Conservation (phyloP, 1,140 invertebrate genomes). For the Drosophila nebulosa region DNA sequence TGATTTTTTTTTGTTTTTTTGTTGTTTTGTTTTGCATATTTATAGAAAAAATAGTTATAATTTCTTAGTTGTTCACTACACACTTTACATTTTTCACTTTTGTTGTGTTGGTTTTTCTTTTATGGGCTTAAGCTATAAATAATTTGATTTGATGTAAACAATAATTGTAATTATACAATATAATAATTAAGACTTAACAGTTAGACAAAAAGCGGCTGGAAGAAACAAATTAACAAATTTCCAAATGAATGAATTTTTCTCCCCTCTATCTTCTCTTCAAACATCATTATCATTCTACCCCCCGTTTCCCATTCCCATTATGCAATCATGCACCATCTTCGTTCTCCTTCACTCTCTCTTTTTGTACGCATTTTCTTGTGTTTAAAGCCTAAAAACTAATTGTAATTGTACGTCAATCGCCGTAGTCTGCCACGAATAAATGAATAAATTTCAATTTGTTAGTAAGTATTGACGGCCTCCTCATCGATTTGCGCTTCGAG, state of each 20-base stretch:
- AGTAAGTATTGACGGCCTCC: conserved; percentile 50
- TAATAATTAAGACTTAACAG: conserved; percentile 63
- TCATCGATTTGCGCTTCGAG: conserved; percentile 52
- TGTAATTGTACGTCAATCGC: conserved; percentile 61
- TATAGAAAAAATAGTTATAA: conserved; percentile 62
- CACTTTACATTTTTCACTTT: conserved; percentile 8
- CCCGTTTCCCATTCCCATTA: background rate
- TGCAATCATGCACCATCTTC: background rate
- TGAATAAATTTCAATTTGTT: conserved; percentile 17
- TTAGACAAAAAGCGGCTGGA: conserved; percentile 54
- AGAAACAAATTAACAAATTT: conserved; percentile 65
- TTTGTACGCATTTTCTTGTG: conserved; percentile 56
- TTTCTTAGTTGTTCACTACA: conserved; percentile 37
- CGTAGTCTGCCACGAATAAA: background rate
- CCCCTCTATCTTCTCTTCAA: conserved; percentile 8
- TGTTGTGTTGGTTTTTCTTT: conserved; percentile 11
- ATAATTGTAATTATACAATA: conserved; percentile 61
- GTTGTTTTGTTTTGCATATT: too few relatives aligned
- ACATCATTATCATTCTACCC: background rate
- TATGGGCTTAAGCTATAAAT: conserved; percentile 49
- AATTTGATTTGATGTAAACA: conserved; percentile 66
- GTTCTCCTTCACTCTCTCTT: conserved; percentile 3
- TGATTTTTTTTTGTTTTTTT: conserved; percentile 35
- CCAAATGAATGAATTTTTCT: conserved; percentile 24
- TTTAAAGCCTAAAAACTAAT: conserved; percentile 58